phyloP scores from a whole-genome alignment of 2,888 invertebrate genomes.

The Rhamnusium bicolor region DNA sequence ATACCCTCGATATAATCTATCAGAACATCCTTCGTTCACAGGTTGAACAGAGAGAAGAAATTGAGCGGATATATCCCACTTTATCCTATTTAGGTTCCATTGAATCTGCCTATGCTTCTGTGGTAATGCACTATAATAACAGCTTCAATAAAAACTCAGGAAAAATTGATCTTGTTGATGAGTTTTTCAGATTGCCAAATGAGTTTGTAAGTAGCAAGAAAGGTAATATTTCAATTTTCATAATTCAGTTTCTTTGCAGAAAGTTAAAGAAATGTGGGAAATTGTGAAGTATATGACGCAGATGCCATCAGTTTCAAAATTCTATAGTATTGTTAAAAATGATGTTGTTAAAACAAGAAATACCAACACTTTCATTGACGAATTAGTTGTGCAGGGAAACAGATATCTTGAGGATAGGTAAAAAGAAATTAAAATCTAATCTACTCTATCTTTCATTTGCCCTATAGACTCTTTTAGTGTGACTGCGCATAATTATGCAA shows the following conservation, averaged over 20 bases:
- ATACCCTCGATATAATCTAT: no score
- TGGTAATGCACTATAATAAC: constrained; percentile 86
- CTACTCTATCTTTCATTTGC: no score
- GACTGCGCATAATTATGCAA: no score
- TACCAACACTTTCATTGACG: constrained; percentile 78
- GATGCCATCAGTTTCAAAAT: constrained; percentile 81
- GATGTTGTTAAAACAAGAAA: constrained; percentile 83
- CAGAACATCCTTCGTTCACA: neutral
- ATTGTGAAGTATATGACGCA: constrained; percentile 89
- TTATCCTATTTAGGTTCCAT: constrained; percentile 77
- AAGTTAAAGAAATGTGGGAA: constrained; percentile 91
- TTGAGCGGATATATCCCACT: constrained; percentile 66
- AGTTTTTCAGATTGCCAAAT: constrained; percentile 79
- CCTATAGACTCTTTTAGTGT: no score
- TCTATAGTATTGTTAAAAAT: constrained; percentile 73
- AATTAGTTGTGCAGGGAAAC: constrained; percentile 85
- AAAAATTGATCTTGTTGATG: constrained; percentile 83
- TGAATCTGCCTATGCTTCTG: constrained; percentile 87
- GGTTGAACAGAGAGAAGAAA: neutral
- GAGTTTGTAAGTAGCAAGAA: constrained; percentile 77
- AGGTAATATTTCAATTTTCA: neutral
- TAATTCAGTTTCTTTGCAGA: constrained; percentile 71
- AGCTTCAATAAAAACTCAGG: no score
- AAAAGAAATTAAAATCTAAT: no score
- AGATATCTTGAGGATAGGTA: constrained; percentile 89